Conservation (phyloP, 2,888 invertebrate genomes). For the Drosophila ustulata region DNA sequence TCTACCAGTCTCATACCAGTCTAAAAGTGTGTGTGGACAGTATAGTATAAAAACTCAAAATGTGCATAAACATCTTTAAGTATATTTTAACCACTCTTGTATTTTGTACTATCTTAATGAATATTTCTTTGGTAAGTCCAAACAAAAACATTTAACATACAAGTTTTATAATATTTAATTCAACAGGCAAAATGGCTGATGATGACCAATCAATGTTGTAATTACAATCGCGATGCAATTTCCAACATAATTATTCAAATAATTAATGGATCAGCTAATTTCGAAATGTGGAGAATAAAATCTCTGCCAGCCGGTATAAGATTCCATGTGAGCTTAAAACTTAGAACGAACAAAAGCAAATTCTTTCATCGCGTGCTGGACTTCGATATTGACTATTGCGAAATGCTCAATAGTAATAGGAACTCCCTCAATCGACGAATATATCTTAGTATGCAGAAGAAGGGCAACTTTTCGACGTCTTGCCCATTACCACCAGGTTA, state of each 20-base stretch:
- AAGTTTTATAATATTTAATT: not conserved
- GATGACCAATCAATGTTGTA: not conserved
- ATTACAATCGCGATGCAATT: not conserved
- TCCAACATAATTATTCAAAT: not conserved
- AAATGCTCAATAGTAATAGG: not conserved
- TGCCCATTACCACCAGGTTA: not conserved
- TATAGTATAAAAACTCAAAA: not conserved
- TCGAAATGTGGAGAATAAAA: not conserved
- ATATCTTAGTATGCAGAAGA: not conserved
- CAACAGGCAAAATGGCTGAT: not conserved
- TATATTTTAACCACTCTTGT: not conserved
- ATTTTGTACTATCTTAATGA: not conserved
- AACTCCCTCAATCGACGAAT: not conserved
- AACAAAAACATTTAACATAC: not conserved
- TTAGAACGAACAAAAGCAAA: not conserved
- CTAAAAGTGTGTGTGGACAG: not conserved
- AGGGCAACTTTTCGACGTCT: not conserved
- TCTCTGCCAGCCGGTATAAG: not conserved
- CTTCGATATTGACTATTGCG: not conserved
- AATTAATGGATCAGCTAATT: not conserved
- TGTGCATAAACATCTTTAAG: not conserved
- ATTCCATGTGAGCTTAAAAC: not conserved
- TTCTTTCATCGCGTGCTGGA: not conserved
- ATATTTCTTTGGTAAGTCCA: not conserved
- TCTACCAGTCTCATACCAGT: not conserved